Percentiles rank a stretch among this genome's conserved stretches.
Evolutionary conservation across 2,888 invertebrate genomes (phyloP).

Genomic region (Cancer borealis): DNA sequence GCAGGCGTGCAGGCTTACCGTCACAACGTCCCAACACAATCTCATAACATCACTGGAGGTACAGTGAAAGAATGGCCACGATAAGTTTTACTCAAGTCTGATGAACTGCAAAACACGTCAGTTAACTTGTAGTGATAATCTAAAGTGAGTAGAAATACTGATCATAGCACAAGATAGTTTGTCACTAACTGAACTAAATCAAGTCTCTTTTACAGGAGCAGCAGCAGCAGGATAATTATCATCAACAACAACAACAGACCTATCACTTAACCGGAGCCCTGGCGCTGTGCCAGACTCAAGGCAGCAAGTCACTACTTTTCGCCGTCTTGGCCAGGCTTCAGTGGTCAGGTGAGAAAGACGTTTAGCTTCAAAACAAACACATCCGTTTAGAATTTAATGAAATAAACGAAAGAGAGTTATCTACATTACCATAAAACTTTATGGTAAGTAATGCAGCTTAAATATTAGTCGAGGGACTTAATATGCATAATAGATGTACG

Average conservation of each 20-base stretch:
- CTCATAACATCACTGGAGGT: background rate
- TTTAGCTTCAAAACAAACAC: slow-evolving; percentile 16
- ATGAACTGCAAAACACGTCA: background rate
- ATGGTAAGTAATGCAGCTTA: background rate
- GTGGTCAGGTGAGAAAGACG: slow-evolving; percentile 16
- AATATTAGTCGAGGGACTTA: background rate
- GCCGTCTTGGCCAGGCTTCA: background rate
- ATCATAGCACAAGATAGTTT: background rate
- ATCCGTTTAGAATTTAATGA: background rate
- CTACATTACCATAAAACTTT: background rate
- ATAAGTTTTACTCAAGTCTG: background rate
- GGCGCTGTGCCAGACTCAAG: background rate
- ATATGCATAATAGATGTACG: background rate
- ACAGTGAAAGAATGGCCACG: background rate
- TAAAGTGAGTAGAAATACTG: background rate
- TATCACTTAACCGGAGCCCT: background rate
- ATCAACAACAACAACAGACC: background rate
- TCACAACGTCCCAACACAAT: background rate
- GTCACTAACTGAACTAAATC: background rate
- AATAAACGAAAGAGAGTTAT: background rate
- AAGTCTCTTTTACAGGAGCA: background rate
- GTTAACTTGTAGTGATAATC: background rate
- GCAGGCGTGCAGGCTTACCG: background rate
- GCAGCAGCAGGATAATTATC: slow-evolving; percentile 15
- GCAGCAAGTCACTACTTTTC: background rate